Base-by-base conservation (phyloP, 2,797 vertebrate genomes). In the Poeciliopsis presidionis region DNA sequence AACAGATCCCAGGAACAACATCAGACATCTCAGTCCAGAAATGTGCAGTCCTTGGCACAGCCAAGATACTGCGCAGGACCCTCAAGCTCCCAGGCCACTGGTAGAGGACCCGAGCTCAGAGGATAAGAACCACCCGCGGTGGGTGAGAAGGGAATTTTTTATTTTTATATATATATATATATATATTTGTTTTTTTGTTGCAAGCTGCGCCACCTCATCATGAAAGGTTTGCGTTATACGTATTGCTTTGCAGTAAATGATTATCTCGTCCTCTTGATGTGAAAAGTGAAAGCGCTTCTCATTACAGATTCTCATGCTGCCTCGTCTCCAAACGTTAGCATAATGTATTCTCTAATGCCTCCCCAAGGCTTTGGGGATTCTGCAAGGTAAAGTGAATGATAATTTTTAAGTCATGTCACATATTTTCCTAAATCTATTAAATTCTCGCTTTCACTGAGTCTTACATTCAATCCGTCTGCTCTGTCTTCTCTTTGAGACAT, bases 281-380 rank as follows among this genome's bases (percentile, higher is more conserved):
- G 33, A 67, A 75, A 81, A 63, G 45, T 49, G 57, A 80, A 84
- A 75, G 55, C 53, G 70, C 79, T 78, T 85, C 75, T 86, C 45
- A 72, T 76, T 83, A 76, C 74, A 63, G 76, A 72, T 61, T 65
- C 33, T 74, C 72, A 20, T 41, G 43, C 85, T 69, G 75, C 75
- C 71, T 80, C 74, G 39, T 51, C 47, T 67, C 9, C n/a, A n/a
- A n/a, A 51, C 20, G 81, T 91, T 84, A 89, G 67, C 87, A 82
- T 88, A 84, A 86, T 84, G 57, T 83, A 84, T 87, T 79, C 82
- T 88, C 71, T 63, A 55, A 12, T 84, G 80, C 77, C 72, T 78
- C 73, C 81, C 65, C 8, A 12, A 80, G 69, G 72, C 78, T 85
- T 79, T 53, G 57, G 9, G 7, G 69, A 83, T 78, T 81, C 45